phyloP scores from a whole-genome alignment of 2,113 vertebrate genomes.

The Rallus limicola region DNA sequence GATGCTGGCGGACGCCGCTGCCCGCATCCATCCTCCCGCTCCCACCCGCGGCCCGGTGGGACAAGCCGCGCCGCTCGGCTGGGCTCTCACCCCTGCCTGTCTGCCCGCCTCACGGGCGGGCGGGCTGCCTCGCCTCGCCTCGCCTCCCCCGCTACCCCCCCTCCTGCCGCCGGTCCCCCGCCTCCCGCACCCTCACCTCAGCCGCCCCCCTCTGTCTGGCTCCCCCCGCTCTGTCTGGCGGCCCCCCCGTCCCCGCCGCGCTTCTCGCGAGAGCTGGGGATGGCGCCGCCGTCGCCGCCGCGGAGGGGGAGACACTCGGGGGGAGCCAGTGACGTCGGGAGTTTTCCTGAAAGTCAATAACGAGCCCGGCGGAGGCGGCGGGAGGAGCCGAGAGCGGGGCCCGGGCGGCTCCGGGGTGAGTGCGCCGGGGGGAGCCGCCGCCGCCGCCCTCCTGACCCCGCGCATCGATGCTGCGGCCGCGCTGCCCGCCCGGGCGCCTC shows the following conservation, averaged over 20 bases:
- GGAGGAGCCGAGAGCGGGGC: slow-evolving; percentile 37
- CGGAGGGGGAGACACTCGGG: slow-evolving; percentile 51
- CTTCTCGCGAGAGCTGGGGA: slow-evolving; percentile 58
- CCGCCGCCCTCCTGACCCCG: slow-evolving; percentile 32
- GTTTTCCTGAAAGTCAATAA: slow-evolving; percentile 83
- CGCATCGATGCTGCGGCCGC: slow-evolving; percentile 44
- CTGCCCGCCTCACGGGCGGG: not conserved
- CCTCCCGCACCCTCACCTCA: not conserved
- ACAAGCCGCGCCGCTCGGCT: not conserved
- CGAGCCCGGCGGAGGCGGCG: slow-evolving; percentile 69
- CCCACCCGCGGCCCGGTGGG: not conserved
- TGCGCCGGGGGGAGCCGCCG: not conserved
- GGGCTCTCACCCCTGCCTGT: not conserved
- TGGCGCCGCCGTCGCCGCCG: slow-evolving; percentile 24
- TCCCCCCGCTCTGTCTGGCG: slow-evolving; percentile 41
- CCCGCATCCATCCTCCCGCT: not conserved
- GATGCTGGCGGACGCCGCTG: not conserved
- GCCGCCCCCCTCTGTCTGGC: slow-evolving; percentile 5
- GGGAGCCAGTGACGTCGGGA: slow-evolving; percentile 80
- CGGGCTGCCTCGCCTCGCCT: not conserved
- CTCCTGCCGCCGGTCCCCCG: not conserved
- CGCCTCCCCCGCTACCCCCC: not conserved
- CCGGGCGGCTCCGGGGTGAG: slow-evolving; percentile 38
- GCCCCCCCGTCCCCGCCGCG: not conserved
- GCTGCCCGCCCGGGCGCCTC: slow-evolving; percentile 18